A percentile compares a stretch with the other conserved stretches of the same genome.
Evolutionary conservation across 2,888 invertebrate genomes (phyloP).

Genomic region (Drosophila multiciliata): DNA sequence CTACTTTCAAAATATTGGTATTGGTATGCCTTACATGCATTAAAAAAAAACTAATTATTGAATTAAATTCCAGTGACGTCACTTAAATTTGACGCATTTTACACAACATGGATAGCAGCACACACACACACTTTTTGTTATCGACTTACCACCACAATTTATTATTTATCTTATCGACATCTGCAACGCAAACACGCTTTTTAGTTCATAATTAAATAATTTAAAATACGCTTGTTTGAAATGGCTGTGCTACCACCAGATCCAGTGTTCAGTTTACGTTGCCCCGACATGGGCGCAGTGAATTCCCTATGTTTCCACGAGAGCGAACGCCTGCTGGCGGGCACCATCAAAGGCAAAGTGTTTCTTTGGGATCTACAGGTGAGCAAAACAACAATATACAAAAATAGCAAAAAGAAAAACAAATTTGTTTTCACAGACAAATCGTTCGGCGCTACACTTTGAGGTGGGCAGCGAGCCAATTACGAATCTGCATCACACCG

Average conservation of each 20-base stretch:
- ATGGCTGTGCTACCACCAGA: slow-evolving; percentile 91
- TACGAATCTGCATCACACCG: slow-evolving; percentile 86
- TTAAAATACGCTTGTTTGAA: slow-evolving; percentile 22
- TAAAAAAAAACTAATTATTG: not conserved
- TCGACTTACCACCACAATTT: slow-evolving; percentile 19
- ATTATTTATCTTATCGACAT: slow-evolving; percentile 48
- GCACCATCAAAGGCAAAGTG: slow-evolving; percentile 90
- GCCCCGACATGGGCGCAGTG: slow-evolving; percentile 89
- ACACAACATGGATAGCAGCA: not conserved
- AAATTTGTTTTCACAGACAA: slow-evolving; percentile 86
- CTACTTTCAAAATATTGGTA: not conserved
- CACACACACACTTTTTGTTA: not conserved
- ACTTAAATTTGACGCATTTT: not conserved
- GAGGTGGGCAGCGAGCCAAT: slow-evolving; percentile 87
- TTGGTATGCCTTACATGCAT: not conserved
- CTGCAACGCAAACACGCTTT: slow-evolving; percentile 30
- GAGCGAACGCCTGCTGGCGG: slow-evolving; percentile 89
- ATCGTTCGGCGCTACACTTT: slow-evolving; percentile 89
- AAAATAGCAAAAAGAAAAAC: not conserved
- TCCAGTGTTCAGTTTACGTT: slow-evolving; percentile 90
- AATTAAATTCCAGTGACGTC: not conserved
- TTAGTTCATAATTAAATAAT: slow-evolving; percentile 24
- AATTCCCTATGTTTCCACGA: slow-evolving; percentile 90
- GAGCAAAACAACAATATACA: slow-evolving; percentile 60
- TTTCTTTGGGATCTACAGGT: slow-evolving; percentile 93